Base-by-base conservation (phyloP, 2,113 vertebrate species). In the Nycticorax nycticorax region DNA sequence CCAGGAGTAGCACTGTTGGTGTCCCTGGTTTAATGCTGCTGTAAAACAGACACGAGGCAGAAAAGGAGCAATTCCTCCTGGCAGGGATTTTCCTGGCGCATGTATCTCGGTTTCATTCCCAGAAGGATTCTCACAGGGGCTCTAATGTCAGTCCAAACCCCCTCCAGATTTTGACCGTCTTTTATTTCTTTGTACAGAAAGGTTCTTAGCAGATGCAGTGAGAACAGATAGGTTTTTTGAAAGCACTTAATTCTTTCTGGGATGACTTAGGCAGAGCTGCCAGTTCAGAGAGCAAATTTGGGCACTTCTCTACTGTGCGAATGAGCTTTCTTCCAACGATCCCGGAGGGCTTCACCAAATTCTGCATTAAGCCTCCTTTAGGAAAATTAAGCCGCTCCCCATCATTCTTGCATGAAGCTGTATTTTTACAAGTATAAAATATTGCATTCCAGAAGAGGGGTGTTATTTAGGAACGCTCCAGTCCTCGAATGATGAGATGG, bases 391-490 rank as follows among this genome's bases (percentile, higher is more conserved):
- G 89, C 59, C 30, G 26, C 1, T 1, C 7, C 30, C 43, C 60
- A 66, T 52, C 76, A 66, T 55, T 91, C 93, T 85, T 72, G 62
- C 59, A 60, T 2, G 20, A 71, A 62, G 83, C 64, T 77, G 39
- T 73, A 75, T 71, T 89, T 93, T 93, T 20, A 57, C 75, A 63
- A 69, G 88, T 62, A 75, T 57, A 73, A 85, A 94, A 50, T 66
- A 69, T 3, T 41, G 3, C 32, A 12, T 96, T 96, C 55, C 93
- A 83, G 73, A 77, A 79, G 71, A 93, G 89, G 94, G 93, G 93
- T 96, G 92, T 81, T 72, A 75, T 88, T 94, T 92, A 73, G 37
- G 71, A 83, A n/a, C 2, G 26, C 82, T 95, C 53, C 57, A 64
- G 55, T 57, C 71, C 90, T 89, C 4, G 3, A 45, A 57, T 81